These are phyloP conservation scores for Dipus sagitta DNA, from an alignment of 2,797 vertebrate species.

Conservation along the genomic window DNA sequence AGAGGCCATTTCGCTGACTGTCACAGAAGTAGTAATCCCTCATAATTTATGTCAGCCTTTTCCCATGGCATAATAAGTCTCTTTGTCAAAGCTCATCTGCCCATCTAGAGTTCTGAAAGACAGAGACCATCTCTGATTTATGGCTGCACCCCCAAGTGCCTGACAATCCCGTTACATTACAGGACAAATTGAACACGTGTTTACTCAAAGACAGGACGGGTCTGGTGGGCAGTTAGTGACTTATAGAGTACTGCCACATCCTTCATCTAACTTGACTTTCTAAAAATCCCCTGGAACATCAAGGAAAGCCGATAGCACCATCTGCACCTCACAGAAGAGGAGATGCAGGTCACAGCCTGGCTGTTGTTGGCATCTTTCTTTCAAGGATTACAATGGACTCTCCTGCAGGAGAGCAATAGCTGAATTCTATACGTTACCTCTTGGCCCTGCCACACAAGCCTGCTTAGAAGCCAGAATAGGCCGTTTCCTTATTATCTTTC, in stretches of 20 bases:
- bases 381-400: constrained; percentile 61
- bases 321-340: not conserved
- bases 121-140: not conserved
- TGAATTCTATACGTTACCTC: not conserved
- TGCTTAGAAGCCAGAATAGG: constrained; percentile 65
- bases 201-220: not conserved
- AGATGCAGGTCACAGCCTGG: not conserved
- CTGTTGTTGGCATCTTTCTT: constrained; percentile 48
- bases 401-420: not conserved
- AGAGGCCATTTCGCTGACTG: not conserved
- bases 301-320: constrained; percentile 43
- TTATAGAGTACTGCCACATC: constrained; percentile 17
- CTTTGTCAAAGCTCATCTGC: not conserved
- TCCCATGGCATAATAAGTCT: not conserved
- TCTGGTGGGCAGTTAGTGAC: constrained; percentile 29
- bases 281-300: constrained; percentile 21
- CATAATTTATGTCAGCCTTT: not conserved
- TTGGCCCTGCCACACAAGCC: not conserved
- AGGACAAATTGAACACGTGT: not conserved
- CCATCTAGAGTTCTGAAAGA: not conserved
- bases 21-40: not conserved
- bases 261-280: constrained; percentile 56
- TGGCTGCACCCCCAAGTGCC: too few species aligned
- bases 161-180: not conserved
- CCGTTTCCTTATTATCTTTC: constrained; percentile 64